These are phyloP conservation scores for Perca schrenkii DNA, from an alignment of 2,113 vertebrate species.

Conservation along the genomic window DNA sequence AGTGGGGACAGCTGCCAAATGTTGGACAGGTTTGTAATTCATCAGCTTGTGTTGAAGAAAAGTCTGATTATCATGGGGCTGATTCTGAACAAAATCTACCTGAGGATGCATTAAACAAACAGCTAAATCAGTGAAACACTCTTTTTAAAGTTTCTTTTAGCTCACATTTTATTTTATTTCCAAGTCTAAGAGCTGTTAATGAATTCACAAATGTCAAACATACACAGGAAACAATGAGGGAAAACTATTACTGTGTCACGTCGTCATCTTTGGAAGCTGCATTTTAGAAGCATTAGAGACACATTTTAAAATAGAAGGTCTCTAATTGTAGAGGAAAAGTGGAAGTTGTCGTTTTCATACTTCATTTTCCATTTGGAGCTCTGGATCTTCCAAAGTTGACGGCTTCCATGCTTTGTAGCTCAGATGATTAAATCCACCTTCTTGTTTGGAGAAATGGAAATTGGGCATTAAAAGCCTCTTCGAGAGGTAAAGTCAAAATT, in stretches of 20 bases:
- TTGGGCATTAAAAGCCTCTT: too few species aligned
- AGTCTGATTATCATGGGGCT: not conserved
- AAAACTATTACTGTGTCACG: not conserved
- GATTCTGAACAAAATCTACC: not conserved
- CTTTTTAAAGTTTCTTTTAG: not conserved
- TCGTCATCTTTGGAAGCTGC: not conserved
- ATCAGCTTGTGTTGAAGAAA: not conserved
- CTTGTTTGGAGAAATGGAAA: constrained; percentile 3
- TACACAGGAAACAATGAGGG: not conserved
- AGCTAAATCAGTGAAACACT: too few species aligned
- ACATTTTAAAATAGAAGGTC: not conserved
- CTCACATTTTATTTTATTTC: too few species aligned
- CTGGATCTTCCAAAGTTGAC: not conserved
- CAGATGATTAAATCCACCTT: constrained; percentile 19
- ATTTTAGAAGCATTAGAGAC: not conserved
- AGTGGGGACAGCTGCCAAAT: not conserved
- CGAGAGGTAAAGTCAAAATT: too few species aligned
- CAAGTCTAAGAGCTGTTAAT: not conserved
- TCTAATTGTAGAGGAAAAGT: constrained; percentile 19
- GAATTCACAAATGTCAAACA: constrained; percentile 24
- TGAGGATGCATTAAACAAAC: not conserved
- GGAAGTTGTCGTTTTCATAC: not conserved
- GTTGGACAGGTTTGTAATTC: not conserved
- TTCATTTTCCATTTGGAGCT: not conserved
- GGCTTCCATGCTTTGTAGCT: not conserved